Base-by-base conservation (phyloP, 30 jellyfish, hydroid and myxozoan species). In the Chrysaora quinquecirrha region DNA sequence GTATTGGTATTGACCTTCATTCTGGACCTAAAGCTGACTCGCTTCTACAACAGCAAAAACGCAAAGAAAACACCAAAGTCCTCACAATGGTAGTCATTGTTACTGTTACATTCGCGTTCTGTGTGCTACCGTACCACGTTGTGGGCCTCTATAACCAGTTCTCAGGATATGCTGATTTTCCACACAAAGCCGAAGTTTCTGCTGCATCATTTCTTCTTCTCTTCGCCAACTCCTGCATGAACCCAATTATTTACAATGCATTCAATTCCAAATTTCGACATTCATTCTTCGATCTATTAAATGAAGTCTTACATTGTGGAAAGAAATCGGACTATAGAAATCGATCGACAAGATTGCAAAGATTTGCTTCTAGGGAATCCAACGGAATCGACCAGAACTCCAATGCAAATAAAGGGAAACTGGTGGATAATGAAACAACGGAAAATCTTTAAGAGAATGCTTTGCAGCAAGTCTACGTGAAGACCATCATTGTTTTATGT, bases 121-220 rank as follows among this genome's bases (percentile, higher is more conserved):
- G 97, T 49, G 90, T 94, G n/a, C 70, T 94, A 52, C 99, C 99
- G 22, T 84, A 86, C 49, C 97, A 94, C 48, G 88, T 94, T 0
- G 83, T 94, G 3, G 95, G 90, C 30, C 71, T 94, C 11, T 64
- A 76, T 29, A 34, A 30, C 2, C 91, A 94, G 85, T 86, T 87
- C 34, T 76, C 88, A 25, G 71, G 64, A 35, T 83, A 78, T 66
- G n/a, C 48, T 14, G 31, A 81, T 2, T 87, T 73, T 29, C 83
- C 87, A 9, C 80, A 94, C 56, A 23, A 50, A n/a, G 47, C 62
- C 11, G 95, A 78, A 21, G 66, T 84, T 1, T 16, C 80, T 62
- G 66, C 88, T 0, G 64, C 71, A 54, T 83, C 94, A 3, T 94
- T 66, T 54, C 63, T 87, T 34, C 72, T 94, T 24, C 82, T 94